These are phyloP conservation scores for Asobara japonica DNA, from an alignment of 1,140 invertebrate genomes.

Conservation along the genomic window DNA sequence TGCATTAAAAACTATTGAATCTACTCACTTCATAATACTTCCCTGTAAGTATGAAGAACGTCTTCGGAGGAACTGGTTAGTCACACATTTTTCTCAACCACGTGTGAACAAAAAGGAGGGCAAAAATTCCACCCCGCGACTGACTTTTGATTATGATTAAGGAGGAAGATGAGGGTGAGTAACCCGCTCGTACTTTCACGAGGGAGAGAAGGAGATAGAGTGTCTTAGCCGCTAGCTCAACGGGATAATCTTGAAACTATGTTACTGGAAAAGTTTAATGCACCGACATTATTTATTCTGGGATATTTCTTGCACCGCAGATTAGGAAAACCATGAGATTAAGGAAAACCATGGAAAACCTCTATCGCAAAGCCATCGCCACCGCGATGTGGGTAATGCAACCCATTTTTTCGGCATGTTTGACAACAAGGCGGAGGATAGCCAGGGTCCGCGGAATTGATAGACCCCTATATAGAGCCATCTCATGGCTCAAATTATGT, in stretches of 20 bases:
- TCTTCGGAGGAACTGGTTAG: not conserved
- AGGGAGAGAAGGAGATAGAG: not conserved
- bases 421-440: too few relatives aligned
- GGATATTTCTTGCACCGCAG: constrained; percentile 18
- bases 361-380: too few relatives aligned
- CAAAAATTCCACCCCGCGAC: constrained; percentile 24
- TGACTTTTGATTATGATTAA: constrained; percentile 41
- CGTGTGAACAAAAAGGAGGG: not conserved
- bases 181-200: not conserved
- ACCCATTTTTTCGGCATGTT: not conserved
- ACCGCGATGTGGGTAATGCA: too few relatives aligned
- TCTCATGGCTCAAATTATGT: too few relatives aligned
- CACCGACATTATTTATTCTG: constrained; percentile 23
- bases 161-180: constrained; percentile 26
- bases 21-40: not conserved
- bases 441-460: too few relatives aligned
- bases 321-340: too few relatives aligned
- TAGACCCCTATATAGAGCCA: too few relatives aligned
- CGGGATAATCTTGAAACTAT: constrained; percentile 38
- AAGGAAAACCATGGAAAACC: too few relatives aligned
- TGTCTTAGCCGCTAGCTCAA: not conserved
- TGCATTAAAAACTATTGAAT: not conserved
- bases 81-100: not conserved
- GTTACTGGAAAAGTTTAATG: constrained; percentile 31
- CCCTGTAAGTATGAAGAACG: not conserved